Evolutionary conservation across 2,888 invertebrate genomes (phyloP).

Genomic region (Aethes cnicana): DNA sequence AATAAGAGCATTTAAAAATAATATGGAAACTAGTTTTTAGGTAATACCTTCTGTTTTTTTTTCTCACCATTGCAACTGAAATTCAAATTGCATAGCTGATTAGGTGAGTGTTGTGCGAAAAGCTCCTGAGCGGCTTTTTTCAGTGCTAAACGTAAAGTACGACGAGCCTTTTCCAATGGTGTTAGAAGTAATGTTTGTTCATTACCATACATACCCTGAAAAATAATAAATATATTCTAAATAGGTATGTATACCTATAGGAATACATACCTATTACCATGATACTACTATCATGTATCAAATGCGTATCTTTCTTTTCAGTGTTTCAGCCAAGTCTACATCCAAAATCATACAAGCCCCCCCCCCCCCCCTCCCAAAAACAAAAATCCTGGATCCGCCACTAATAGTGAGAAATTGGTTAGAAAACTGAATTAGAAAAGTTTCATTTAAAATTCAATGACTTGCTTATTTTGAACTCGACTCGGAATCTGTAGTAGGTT

Average conservation of each 20-base stretch:
- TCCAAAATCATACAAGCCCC: no score
- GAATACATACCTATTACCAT: no score
- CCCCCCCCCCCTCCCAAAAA: no score
- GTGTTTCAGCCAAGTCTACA: no score
- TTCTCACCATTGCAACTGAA: conserved; percentile 55
- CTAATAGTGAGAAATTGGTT: no score
- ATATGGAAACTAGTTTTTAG: neutral
- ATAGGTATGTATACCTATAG: neutral
- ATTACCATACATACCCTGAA: conserved; percentile 50
- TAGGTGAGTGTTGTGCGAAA: conserved; percentile 55
- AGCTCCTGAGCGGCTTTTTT: conserved; percentile 70
- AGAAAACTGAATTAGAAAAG: no score
- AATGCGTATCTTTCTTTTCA: no score
- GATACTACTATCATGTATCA: no score
- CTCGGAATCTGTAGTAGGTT: no score
- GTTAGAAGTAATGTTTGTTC: conserved; percentile 60
- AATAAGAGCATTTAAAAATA: conserved; percentile 1
- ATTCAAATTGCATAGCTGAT: conserved; percentile 47
- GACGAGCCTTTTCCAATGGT: conserved; percentile 74
- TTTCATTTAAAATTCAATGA: no score
- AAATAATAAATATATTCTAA: conserved; percentile 22
- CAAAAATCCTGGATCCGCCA: no score
- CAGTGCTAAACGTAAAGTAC: conserved; percentile 64
- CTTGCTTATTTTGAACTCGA: no score
- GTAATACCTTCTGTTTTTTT: conserved; percentile 3